A percentile compares a stretch with the other conserved stretches of the same genome.
Evolutionary conservation across 2,888 invertebrate genomes (phyloP).

Genomic region (Phytoseiulus persimilis): DNA sequence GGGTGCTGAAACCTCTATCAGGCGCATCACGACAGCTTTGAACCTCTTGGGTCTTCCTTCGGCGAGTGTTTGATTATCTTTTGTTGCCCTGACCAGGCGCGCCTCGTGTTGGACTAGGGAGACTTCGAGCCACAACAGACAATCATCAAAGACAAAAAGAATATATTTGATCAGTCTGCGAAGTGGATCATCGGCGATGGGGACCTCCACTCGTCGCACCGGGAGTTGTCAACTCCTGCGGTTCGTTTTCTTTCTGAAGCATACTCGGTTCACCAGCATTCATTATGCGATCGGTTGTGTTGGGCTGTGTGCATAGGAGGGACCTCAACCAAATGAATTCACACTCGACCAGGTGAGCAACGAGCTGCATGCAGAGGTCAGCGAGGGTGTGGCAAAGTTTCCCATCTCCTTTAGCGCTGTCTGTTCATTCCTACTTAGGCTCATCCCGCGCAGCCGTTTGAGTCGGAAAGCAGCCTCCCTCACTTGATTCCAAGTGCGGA

Average conservation of each 20-base stretch:
- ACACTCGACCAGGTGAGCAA: background rate
- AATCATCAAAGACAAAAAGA: too few relatives aligned
- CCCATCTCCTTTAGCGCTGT: background rate
- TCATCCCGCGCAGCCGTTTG: background rate
- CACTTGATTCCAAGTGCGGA: too few relatives aligned
- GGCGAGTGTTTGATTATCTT: background rate
- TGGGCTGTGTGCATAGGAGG: background rate
- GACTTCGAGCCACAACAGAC: background rate
- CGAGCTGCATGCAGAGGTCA: background rate
- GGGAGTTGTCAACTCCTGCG: too few relatives aligned
- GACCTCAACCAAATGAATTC: background rate
- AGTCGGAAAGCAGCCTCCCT: too few relatives aligned
- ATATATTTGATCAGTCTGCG: too few relatives aligned
- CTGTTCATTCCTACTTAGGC: background rate
- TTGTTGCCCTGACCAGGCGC: background rate
- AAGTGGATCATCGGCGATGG: too few relatives aligned
- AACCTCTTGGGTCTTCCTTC: background rate
- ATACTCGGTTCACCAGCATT: too few relatives aligned
- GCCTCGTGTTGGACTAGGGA: background rate
- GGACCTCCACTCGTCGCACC: too few relatives aligned
- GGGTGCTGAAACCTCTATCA: background rate
- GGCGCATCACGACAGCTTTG: background rate
- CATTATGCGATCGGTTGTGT: background rate
- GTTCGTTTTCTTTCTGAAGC: too few relatives aligned
- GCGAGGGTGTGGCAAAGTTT: background rate